Evolutionary conservation across 2,888 invertebrate species (phyloP).

Genomic region (Thecophora atra): DNA sequence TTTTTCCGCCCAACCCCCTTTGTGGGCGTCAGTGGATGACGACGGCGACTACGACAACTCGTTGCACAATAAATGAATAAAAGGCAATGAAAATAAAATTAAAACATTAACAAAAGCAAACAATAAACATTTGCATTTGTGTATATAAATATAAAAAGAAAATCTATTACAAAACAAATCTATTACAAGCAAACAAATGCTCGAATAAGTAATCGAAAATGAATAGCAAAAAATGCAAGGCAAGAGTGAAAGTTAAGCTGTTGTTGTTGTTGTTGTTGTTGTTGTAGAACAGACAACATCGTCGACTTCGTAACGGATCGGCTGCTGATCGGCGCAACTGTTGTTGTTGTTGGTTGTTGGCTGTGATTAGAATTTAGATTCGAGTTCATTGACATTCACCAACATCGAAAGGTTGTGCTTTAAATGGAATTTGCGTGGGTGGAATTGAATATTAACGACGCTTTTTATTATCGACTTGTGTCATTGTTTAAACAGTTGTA

Average conservation of each 20-base stretch:
- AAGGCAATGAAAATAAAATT: neutral
- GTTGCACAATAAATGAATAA: neutral
- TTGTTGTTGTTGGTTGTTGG: conserved; percentile 1
- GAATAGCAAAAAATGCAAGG: neutral
- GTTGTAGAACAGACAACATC: neutral
- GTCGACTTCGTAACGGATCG: neutral
- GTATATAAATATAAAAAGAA: no score
- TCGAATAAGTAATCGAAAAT: no score
- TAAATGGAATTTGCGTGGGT: neutral
- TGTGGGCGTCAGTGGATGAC: neutral
- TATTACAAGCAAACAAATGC: no score
- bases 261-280: conserved; percentile 18
- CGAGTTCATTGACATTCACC: neutral
- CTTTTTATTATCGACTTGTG: no score
- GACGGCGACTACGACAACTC: neutral
- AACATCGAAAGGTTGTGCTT: neutral
- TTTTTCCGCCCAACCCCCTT: neutral
- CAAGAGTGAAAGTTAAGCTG: neutral
- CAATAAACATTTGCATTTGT: no score
- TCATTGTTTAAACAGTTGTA: no score
- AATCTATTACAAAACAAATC: no score
- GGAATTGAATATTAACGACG: neutral
- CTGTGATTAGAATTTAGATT: no score
- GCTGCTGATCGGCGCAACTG: neutral
- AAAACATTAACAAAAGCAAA: neutral